Percentiles rank a stretch among this genome's conserved stretches.
Conservation (phyloP, 2,113 vertebrate species). For the Mellivora capensis region DNA sequence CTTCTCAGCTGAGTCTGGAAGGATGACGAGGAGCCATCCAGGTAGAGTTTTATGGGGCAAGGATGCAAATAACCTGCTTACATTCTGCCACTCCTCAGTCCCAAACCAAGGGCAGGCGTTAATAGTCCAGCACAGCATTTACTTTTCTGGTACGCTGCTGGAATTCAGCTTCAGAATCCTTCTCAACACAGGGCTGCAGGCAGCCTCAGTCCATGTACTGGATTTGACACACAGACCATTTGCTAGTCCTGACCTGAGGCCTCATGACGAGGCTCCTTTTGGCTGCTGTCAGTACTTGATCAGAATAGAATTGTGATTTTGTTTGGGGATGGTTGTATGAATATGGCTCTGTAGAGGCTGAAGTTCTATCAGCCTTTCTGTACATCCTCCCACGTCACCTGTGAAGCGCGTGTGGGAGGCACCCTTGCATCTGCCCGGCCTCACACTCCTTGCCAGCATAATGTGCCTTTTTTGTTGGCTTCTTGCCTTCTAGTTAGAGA, state of each 20-base stretch:
- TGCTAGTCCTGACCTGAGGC: not conserved
- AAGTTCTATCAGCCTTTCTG: fast-evolving
- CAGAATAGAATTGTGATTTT: not conserved
- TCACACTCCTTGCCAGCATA: not conserved
- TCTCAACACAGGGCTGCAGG: not conserved
- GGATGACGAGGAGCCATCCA: not conserved
- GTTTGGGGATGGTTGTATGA: not conserved
- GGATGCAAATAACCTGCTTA: not conserved
- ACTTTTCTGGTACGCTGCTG: not conserved
- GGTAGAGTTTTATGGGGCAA: not conserved
- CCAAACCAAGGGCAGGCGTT: not conserved
- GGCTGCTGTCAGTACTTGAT: not conserved
- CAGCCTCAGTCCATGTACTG: not conserved
- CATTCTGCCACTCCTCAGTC: not conserved
- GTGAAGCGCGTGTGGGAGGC: not conserved
- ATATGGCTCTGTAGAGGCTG: not conserved
- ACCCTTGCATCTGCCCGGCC: not conserved
- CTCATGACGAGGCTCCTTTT: not conserved
- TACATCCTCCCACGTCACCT: not conserved
- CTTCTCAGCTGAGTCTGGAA: not conserved
- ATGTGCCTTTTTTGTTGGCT: not conserved
- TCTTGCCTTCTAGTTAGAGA: not conserved
- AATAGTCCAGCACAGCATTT: not conserved
- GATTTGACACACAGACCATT: not conserved
- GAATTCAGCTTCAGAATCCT: not conserved